Evolutionary conservation across 2,797 vertebrate species (phyloP), one percentile per base, ranked within the genome.

Genomic region (Hoplostethus mediterraneus): DNA sequence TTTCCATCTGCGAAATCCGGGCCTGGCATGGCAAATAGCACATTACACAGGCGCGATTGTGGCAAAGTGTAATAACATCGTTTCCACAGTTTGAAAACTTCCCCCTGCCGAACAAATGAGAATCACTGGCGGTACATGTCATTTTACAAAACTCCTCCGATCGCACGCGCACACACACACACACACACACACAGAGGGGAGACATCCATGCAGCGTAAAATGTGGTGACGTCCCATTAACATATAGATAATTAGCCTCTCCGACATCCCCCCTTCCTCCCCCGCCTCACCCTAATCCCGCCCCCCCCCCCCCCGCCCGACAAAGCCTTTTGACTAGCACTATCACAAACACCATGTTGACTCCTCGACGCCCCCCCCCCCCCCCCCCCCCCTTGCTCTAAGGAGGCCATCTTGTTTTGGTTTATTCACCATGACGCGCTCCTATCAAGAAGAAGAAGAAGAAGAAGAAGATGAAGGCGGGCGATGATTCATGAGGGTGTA

Each of bases 1-100:
- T 95, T 95, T 94, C 93, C 93, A 94, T 94, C 93, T 92, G 93
- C 91, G 76, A 92, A 92, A 91, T 92, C 91, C 92, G 81, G 92
- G 91, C 89, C 89, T 90, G 94, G 94, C 93, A 95, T 95, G 93
- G 93, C 93, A 95, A 95, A 94, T 94, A 94, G 94, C 93, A 93
- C 93, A 94, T 95, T 94, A 95, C 93, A 92, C 92, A 90, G 87
- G 84, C 89, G 72, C 83, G 79, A 91, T 92, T 92, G 93, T 89
- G 91, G 89, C 90, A 93, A 89, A 87, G 92, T 94, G 94, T 94
- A 95, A 95, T 95, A 94, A 95, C 93, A 93, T 95, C 86, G 91
- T 91, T 94, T 92, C 81, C 92, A 85, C 92, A 93, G 93, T 94
- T 95, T 95, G 93, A 94, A 95, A 95, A 95, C 93, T 94, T 92